Conservation (phyloP, 2,888 invertebrate species). For the Himalopsyche tibetana region DNA sequence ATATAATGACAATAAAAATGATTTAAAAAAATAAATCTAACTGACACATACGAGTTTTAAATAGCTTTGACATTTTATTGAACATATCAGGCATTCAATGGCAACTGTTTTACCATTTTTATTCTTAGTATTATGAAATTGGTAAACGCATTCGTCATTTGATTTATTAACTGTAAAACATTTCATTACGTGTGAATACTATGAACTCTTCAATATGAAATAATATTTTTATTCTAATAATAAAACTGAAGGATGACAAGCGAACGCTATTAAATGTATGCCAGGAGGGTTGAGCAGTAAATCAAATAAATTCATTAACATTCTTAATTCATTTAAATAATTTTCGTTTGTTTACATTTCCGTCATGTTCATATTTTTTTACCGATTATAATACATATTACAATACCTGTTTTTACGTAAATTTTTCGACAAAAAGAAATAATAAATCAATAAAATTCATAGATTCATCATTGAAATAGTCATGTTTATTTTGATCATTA, state of each 20-base stretch:
- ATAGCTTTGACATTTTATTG: slow-evolving; percentile 19
- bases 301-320: slow-evolving; percentile 12
- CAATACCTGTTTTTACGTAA: no score
- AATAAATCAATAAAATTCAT: no score
- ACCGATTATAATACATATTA: no score
- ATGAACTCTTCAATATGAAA: background rate
- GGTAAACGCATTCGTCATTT: background rate
- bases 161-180: background rate
- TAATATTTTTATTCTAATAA: background rate
- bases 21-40: background rate
- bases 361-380: no score
- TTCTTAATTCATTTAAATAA: background rate
- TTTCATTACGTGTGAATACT: background rate
- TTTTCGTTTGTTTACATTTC: background rate
- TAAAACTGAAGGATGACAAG: slow-evolving; percentile 14
- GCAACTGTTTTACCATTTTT: background rate
- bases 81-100: background rate
- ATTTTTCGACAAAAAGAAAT: no score
- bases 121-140: background rate
- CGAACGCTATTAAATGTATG: background rate
- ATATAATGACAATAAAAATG: background rate
- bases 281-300: background rate
- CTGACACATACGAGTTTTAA: slow-evolving; percentile 6
- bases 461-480: no score
- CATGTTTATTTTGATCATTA: no score